These are phyloP conservation scores for Chondrilla cf. caribensis DNA, from an alignment of 37 sponge, comb jelly and placozoan genomes.

Conservation along the genomic window DNA sequence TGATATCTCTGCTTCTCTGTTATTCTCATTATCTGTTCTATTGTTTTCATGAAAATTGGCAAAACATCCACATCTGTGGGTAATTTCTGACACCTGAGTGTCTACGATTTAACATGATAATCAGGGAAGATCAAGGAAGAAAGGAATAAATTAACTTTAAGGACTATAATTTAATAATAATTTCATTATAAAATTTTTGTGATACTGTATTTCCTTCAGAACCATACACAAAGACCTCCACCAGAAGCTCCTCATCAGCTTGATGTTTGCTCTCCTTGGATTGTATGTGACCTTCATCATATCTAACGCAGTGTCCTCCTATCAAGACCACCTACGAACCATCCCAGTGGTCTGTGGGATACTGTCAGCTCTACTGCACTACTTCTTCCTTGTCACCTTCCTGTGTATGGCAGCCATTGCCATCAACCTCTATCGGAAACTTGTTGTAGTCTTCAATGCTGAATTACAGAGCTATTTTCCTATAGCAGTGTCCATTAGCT, in stretches of 20 bases:
- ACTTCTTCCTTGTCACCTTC: constrained; percentile 49
- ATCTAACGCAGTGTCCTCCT: background rate
- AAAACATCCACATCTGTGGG: too few relatives aligned
- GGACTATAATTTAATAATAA: too few relatives aligned
- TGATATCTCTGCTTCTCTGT: too few relatives aligned
- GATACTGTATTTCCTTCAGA: constrained; percentile 17
- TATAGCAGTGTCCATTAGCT: constrained; percentile 25
- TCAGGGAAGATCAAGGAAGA: too few relatives aligned
- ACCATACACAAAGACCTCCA: constrained; percentile 32
- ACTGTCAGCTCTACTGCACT: constrained; percentile 34
- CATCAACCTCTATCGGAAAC: constrained; percentile 39
- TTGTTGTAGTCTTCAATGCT: constrained; percentile 32
- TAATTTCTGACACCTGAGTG: too few relatives aligned
- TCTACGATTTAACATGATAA: too few relatives aligned
- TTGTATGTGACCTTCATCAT: constrained; percentile 39
- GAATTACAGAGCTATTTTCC: constrained; percentile 10
- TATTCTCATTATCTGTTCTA: too few relatives aligned
- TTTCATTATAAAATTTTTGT: background rate
- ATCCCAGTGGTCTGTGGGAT: constrained; percentile 17
- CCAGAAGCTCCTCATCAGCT: constrained; percentile 45
- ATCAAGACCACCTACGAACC: too few relatives aligned
- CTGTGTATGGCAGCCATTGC: constrained; percentile 49
- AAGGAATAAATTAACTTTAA: too few relatives aligned
- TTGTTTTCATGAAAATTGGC: too few relatives aligned
- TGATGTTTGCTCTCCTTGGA: constrained; percentile 44